Percentiles rank a stretch among this genome's conserved stretches.
Evolutionary conservation across 2,797 vertebrate genomes (phyloP).

Genomic region (Alectoris magna): DNA sequence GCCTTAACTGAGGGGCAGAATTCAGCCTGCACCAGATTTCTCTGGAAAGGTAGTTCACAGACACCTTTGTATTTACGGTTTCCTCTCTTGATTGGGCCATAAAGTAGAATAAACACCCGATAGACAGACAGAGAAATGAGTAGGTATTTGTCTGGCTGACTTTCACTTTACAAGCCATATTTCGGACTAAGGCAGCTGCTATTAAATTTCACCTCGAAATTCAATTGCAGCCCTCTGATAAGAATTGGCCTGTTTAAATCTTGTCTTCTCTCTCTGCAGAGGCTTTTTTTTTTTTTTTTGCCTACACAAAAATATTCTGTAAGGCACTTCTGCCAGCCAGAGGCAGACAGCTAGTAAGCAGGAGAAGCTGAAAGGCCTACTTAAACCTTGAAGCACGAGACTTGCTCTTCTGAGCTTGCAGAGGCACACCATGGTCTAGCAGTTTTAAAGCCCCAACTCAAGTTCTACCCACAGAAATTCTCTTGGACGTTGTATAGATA

Average conservation of each 20-base stretch:
- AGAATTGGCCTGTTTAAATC: background rate
- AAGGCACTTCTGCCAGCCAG: background rate
- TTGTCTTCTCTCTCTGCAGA: background rate
- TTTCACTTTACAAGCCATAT: constrained; percentile 20
- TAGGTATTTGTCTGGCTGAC: background rate
- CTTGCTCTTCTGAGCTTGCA: background rate
- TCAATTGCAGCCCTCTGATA: background rate
- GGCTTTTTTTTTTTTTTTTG: background rate
- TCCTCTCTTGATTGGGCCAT: background rate
- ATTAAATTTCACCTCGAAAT: constrained; percentile 15
- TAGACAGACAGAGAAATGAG: background rate
- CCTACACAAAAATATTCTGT: background rate
- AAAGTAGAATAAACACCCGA: constrained; percentile 11
- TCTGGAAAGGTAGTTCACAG: background rate
- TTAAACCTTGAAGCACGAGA: background rate
- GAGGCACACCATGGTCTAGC: background rate
- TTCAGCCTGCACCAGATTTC: background rate
- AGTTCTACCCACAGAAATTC: background rate
- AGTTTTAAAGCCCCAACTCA: background rate
- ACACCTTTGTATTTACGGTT: background rate
- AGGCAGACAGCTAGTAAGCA: background rate
- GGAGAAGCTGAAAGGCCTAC: background rate
- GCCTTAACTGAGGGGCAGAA: background rate
- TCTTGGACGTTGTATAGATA: background rate
- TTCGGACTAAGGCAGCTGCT: background rate